These are phyloP conservation scores for Simalia tracyae DNA, from an alignment of 2,797 vertebrate species.

Conservation along the genomic window DNA sequence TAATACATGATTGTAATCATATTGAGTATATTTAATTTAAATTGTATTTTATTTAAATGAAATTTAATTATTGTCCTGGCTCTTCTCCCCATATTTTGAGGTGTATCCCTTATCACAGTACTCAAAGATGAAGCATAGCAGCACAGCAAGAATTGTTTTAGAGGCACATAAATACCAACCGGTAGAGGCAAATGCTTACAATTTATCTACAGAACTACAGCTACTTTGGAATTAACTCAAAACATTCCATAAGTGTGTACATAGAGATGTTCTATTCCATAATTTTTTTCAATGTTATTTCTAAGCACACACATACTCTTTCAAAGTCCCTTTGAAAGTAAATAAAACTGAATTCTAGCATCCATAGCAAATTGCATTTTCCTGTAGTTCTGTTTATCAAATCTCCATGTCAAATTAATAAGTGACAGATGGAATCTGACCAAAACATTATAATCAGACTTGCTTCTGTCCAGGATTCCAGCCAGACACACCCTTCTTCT, in stretches of 20 bases:
- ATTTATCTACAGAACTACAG: background rate
- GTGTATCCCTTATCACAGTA: background rate
- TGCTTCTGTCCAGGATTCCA: background rate
- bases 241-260: background rate
- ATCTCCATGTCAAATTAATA: background rate
- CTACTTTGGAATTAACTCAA: background rate
- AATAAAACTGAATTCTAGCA: background rate
- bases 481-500: background rate
- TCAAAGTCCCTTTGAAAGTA: background rate
- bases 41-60: background rate
- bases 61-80: background rate
- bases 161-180: background rate
- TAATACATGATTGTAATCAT: background rate
- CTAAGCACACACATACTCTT: background rate
- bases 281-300: background rate
- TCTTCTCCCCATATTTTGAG: background rate
- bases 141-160: background rate
- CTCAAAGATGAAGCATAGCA: background rate
- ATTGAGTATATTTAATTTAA: background rate
- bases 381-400: background rate
- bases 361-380: background rate
- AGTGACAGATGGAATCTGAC: background rate
- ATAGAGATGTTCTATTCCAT: background rate
- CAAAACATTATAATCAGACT: background rate
- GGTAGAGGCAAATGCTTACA: background rate